phyloP scores from a whole-genome alignment of 2,113 vertebrate genomes.

The Eurystomus gularis region DNA sequence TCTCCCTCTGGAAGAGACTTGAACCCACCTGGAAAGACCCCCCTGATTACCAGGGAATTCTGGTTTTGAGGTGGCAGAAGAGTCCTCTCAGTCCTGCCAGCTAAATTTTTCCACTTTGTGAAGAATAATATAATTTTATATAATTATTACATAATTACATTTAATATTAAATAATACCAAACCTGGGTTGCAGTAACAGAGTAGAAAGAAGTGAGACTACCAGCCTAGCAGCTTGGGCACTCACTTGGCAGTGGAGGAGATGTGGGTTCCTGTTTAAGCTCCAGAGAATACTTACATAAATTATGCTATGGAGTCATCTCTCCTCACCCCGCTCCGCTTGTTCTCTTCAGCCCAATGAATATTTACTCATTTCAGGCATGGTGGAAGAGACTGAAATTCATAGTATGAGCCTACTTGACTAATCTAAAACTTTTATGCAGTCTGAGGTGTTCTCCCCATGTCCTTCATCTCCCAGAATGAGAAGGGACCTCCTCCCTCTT shows the following conservation, averaged over 20 bases:
- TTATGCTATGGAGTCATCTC: background rate
- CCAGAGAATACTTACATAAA: background rate
- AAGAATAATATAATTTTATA: background rate
- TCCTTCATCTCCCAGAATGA: background rate
- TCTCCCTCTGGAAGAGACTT: background rate
- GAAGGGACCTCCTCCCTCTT: background rate
- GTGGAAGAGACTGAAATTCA: background rate
- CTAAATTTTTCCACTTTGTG: background rate
- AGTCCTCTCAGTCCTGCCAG: background rate
- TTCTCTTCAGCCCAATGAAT: background rate
- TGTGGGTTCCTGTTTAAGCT: background rate
- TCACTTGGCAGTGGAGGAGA: background rate
- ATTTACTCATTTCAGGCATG: conserved; percentile 22
- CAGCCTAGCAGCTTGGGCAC: background rate
- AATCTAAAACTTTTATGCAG: background rate
- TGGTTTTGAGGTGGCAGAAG: background rate
- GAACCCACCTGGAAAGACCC: background rate
- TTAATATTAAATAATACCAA: background rate
- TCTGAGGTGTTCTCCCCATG: background rate
- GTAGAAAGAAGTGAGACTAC: background rate
- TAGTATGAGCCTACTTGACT: background rate
- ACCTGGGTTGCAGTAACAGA: background rate
- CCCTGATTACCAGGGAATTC: background rate
- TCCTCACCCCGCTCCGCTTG: background rate
- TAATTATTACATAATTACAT: too few relatives aligned